Base-by-base conservation (phyloP, 30 jellyfish, hydroid and myxozoan genomes). In the Turritopsis dohrnii region DNA sequence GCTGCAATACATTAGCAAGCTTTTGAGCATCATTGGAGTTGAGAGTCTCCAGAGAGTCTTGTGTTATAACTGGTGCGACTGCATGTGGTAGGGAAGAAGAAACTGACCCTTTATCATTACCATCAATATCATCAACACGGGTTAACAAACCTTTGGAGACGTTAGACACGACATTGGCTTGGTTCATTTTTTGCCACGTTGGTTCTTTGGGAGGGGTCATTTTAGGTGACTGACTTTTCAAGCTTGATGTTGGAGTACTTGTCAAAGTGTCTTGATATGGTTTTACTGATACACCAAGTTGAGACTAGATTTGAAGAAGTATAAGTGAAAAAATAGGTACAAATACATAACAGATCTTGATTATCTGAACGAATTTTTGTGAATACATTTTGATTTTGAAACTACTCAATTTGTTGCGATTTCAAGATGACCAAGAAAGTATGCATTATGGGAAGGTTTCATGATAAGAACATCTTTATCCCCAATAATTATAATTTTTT, bases 21-120 rank as follows among this genome's bases (percentile, higher is more conserved):
- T 83, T 88, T 79, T 90, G 97, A 41, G 97, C 97, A 82, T 90
- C 97, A 27, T 89, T 90, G 52, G 97, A 85, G 31, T 92, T 81
- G 72, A 90, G 84, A 69, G 89, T 23, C 79, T 90, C 97, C 81
- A 89, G 72, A 29, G 95, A 75, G 53, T 89, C 96, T 54, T 85
- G 90, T 24, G 79, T 88, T 8, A 85, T 73, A 21, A 88, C 90
- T 18, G 87, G 76, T 8, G 90, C 88, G 18, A 74, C 21, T 21
- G 72, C 76, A n/a, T 60, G 72, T 9, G 41, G 53, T 0, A 53
- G 41, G 21, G 77, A 53, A 30, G 94, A 76, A 83, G 90, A 52
- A 1, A 87, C 80, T 28, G 29, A 25, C 23, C 88, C 84, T 21
- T 81, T 72, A 27, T 79, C 93, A 19, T 86, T 69, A 60, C 85